phyloP scores from a whole-genome alignment of 2,113 vertebrate genomes.

The Sebastes fasciatus region DNA sequence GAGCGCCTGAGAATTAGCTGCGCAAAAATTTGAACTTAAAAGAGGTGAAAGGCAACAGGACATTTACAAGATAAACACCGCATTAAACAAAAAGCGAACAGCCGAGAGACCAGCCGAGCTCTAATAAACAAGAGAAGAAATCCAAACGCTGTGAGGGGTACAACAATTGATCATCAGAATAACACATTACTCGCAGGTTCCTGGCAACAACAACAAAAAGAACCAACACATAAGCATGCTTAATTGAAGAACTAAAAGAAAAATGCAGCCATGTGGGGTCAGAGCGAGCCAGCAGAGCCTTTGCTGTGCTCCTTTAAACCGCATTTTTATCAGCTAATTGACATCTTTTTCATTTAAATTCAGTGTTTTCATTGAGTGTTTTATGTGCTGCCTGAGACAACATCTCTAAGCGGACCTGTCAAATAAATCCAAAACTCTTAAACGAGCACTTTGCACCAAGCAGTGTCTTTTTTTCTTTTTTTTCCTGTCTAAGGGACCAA shows the following conservation, averaged over 20 bases:
- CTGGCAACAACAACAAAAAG: conserved; percentile 28
- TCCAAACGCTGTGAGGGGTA: not conserved
- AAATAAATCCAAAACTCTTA: conserved; percentile 21
- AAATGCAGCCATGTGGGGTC: conserved; percentile 18
- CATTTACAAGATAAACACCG: conserved; percentile 30
- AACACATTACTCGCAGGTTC: conserved; percentile 4
- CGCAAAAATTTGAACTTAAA: not conserved
- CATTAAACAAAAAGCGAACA: conserved; percentile 6
- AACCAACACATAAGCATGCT: conserved; percentile 19
- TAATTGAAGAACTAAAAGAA: conserved; percentile 44
- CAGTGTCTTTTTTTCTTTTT: not conserved
- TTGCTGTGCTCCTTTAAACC: conserved; percentile 15
- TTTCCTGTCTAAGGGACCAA: not conserved
- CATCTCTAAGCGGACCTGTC: conserved; percentile 21
- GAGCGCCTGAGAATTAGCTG: conserved; percentile 23
- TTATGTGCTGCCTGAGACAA: conserved; percentile 16
- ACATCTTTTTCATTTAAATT: conserved; percentile 33
- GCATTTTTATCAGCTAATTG: conserved; percentile 23
- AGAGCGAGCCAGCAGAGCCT: not conserved
- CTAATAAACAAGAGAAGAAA: conserved; percentile 13
- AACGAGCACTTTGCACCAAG: conserved; percentile 25
- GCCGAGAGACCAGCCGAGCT: not conserved
- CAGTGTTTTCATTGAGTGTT: not conserved
- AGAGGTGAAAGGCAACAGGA: conserved; percentile 6
- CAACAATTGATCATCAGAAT: conserved; percentile 37